Percentiles rank a stretch among this genome's conserved stretches.
Evolutionary conservation across 2,888 invertebrate species (phyloP).

Genomic region (Leptothorax acervorum): DNA sequence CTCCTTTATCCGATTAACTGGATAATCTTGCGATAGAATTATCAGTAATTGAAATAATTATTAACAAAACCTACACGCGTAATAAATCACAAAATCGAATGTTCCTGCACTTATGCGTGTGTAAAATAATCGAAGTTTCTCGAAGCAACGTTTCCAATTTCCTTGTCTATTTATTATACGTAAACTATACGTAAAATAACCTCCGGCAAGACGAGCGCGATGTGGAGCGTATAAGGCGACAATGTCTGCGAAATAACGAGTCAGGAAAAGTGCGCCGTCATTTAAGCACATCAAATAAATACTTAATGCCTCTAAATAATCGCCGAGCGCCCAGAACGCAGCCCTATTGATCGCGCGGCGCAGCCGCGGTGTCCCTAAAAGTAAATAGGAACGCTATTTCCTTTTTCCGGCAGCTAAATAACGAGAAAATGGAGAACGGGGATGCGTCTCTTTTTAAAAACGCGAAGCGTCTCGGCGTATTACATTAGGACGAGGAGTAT

Average conservation of each 20-base stretch:
- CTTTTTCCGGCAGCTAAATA: slow-evolving; percentile 40
- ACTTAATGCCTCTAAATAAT: slow-evolving; percentile 32
- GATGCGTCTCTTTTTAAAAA: slow-evolving; percentile 42
- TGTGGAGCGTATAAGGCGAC: background rate
- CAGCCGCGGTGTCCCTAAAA: slow-evolving; percentile 4
- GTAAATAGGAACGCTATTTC: slow-evolving; percentile 17
- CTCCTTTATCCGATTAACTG: slow-evolving; percentile 25
- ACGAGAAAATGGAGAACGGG: slow-evolving; percentile 37
- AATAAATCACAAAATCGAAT: background rate
- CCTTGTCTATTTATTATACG: background rate
- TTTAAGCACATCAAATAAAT: slow-evolving; percentile 35
- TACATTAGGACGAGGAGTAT: slow-evolving; percentile 51
- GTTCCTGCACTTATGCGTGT: background rate
- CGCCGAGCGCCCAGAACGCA: background rate
- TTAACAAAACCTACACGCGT: background rate
- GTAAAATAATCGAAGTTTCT: background rate
- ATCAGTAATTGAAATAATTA: slow-evolving; percentile 14
- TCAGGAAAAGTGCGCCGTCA: slow-evolving; percentile 17
- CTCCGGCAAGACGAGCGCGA: background rate
- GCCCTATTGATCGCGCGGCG: slow-evolving; percentile 27
- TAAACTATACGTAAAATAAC: background rate
- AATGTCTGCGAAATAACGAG: background rate
- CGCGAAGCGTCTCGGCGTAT: slow-evolving; percentile 38
- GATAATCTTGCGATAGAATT: slow-evolving; percentile 16
- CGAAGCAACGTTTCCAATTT: background rate